Evolutionary conservation across 2,888 invertebrate genomes (phyloP).

Genomic region (Ochlodes sylvanus): DNA sequence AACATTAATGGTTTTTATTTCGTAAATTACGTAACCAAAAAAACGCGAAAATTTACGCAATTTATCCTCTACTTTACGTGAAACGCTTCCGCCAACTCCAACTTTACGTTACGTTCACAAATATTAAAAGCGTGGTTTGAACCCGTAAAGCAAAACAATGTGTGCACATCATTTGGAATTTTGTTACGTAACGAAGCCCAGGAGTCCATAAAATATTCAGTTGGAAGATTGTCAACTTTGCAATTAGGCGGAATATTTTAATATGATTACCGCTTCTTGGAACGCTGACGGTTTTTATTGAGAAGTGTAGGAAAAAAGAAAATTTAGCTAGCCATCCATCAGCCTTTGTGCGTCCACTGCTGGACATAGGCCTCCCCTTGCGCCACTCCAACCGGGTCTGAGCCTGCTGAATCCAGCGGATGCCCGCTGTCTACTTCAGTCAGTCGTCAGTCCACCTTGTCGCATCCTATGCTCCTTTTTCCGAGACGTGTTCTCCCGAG

Average conservation of each 20-base stretch:
- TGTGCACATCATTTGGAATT: conserved; percentile 29
- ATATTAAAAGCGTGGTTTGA: conserved; percentile 11
- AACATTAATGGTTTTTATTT: not conserved
- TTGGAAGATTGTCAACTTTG: conserved; percentile 56
- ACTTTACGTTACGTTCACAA: conserved; percentile 2
- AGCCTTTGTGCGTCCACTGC: too few relatives aligned
- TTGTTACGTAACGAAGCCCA: conserved; percentile 32
- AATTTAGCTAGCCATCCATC: too few relatives aligned
- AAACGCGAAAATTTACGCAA: not conserved
- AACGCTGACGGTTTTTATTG: conserved; percentile 3
- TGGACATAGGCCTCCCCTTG: too few relatives aligned
- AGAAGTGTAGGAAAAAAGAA: not conserved
- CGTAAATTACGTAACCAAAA: not conserved
- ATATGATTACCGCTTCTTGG: conserved; percentile 32
- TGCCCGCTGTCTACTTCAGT: too few relatives aligned
- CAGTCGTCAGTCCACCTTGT: too few relatives aligned
- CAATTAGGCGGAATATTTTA: conserved; percentile 57
- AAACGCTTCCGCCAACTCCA: not conserved
- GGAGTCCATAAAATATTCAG: conserved; percentile 45
- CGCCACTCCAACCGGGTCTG: too few relatives aligned
- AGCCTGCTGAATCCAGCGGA: too few relatives aligned
- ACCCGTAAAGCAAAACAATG: conserved; percentile 25
- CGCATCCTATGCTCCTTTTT: too few relatives aligned
- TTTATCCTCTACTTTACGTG: not conserved
- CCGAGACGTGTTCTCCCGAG: too few relatives aligned